These are phyloP conservation scores for Hipparchia sbordonii DNA, from an alignment of 2,888 invertebrate species.

Conservation along the genomic window DNA sequence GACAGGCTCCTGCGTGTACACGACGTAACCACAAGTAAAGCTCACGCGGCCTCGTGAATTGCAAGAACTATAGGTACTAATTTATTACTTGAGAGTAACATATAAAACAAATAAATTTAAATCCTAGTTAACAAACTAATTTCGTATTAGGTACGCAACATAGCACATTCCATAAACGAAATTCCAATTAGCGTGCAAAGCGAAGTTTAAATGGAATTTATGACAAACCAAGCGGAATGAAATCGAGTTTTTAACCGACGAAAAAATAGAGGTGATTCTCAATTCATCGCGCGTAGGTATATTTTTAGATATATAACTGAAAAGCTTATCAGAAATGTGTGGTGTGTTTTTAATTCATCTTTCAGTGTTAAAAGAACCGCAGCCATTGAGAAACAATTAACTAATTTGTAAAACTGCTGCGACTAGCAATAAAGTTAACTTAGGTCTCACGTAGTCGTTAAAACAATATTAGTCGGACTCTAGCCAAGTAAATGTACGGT, in stretches of 20 bases:
- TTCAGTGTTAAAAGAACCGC: background rate
- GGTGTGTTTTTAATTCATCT: background rate
- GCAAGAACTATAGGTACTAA: background rate
- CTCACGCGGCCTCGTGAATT: too few relatives aligned
- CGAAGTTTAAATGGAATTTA: constrained; percentile 29
- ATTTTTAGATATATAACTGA: background rate
- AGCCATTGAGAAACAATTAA: background rate
- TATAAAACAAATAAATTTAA: background rate
- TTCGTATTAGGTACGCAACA: background rate
- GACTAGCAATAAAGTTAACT: background rate
- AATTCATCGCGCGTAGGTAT: too few relatives aligned
- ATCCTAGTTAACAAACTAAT: constrained; percentile 1
- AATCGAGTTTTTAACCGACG: background rate
- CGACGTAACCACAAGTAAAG: too few relatives aligned
- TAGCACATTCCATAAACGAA: constrained; percentile 13
- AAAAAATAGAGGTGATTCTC: too few relatives aligned
- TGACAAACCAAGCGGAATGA: constrained; percentile 27
- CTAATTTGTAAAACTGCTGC: background rate
- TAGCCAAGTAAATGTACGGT: background rate
- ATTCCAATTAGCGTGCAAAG: constrained; percentile 28
- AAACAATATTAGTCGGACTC: constrained; percentile 1
- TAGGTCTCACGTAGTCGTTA: constrained; percentile 3
- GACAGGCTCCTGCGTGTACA: too few relatives aligned
- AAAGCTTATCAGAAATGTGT: too few relatives aligned
- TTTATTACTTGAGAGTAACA: background rate